Evolutionary conservation across 2,113 vertebrate species (phyloP).

Genomic region (Rhinoptilus africanus): DNA sequence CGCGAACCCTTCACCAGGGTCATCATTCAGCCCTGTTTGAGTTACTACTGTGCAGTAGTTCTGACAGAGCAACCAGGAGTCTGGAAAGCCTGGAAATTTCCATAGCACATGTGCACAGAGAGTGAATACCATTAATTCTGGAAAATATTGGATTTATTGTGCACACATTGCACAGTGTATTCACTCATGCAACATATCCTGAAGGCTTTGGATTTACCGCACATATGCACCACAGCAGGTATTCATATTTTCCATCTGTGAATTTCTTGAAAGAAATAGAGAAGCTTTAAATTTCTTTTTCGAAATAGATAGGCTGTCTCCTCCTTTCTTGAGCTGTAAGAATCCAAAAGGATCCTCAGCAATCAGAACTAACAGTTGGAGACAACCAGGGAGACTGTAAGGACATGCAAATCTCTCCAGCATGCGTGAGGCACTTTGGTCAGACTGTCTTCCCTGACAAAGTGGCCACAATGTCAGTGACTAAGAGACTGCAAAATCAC

Average conservation of each 20-base stretch:
- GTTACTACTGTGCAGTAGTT: neutral
- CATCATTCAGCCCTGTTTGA: neutral
- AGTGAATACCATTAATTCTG: neutral
- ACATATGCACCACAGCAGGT: rapidly evolving
- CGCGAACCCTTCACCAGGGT: rapidly evolving
- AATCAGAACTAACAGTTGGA: neutral
- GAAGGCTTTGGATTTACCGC: neutral
- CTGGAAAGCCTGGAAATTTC: neutral
- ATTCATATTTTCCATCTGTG: neutral
- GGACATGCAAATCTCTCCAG: neutral
- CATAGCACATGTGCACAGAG: no score
- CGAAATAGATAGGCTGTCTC: neutral
- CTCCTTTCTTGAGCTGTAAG: neutral
- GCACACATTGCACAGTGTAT: neutral
- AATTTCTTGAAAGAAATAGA: neutral
- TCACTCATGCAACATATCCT: neutral
- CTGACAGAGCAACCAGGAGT: neutral
- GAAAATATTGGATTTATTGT: neutral
- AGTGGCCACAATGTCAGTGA: neutral
- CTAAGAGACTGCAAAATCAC: neutral
- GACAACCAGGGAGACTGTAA: neutral
- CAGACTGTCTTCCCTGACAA: neutral
- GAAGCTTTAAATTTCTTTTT: neutral
- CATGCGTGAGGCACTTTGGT: rapidly evolving
- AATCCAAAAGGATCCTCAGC: neutral